phyloP scores from a whole-genome alignment of 1,140 invertebrate species.

The Oedothorax gibbosus region DNA sequence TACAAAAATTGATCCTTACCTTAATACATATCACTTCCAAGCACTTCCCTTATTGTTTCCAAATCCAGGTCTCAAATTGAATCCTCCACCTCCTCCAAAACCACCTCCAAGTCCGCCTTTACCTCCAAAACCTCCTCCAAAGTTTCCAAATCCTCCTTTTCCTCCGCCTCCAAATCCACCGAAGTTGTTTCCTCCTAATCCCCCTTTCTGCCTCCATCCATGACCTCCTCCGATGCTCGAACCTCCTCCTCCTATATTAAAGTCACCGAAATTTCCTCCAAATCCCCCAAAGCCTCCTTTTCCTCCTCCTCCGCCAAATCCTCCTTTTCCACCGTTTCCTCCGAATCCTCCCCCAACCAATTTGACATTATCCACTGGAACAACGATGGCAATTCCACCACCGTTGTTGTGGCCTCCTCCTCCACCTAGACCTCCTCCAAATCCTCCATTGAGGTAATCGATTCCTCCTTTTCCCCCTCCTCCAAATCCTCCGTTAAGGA shows the following conservation, averaged over 20 bases:
- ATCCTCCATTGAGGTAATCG: conserved; percentile 30
- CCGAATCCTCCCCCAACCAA: conserved; percentile 36
- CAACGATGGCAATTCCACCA: conserved; percentile 38
- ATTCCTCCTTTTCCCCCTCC: conserved; percentile 10
- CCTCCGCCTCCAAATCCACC: conserved; percentile 25
- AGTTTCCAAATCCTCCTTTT: conserved; percentile 48
- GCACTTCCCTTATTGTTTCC: conserved; percentile 51
- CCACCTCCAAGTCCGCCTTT: conserved; percentile 40
- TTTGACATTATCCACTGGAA: conserved; percentile 40
- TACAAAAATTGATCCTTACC: not conserved
- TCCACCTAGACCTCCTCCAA: conserved; percentile 7
- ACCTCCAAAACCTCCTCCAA: conserved; percentile 27
- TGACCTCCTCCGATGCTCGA: conserved; percentile 15
- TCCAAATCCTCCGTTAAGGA: not conserved
- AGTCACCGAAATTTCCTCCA: conserved; percentile 23
- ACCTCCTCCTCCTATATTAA: conserved; percentile 23
- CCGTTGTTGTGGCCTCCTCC: conserved; percentile 13
- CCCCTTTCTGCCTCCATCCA: conserved; percentile 31
- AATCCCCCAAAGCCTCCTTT: conserved; percentile 17
- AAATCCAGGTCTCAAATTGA: conserved; percentile 40
- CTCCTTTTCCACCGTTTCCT: conserved; percentile 35
- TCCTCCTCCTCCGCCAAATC: conserved; percentile 18
- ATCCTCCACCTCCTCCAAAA: conserved; percentile 39
- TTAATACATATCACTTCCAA: conserved; percentile 18
- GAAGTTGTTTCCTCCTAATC: not conserved